phyloP scores from a whole-genome alignment of 2,113 vertebrate genomes.

The Holacanthus passer region DNA sequence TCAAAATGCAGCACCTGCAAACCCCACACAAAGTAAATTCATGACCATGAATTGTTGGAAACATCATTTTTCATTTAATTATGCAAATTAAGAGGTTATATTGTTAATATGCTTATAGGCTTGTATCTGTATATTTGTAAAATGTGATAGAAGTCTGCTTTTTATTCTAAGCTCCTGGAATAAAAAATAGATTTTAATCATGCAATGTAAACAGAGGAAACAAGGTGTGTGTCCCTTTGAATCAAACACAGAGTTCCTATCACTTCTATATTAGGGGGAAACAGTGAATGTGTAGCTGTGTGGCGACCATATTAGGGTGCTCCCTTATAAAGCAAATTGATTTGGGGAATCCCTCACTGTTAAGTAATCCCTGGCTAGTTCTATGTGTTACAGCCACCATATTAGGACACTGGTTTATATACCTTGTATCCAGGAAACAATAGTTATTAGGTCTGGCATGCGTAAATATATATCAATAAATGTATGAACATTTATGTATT shows the following conservation, averaged over 20 bases:
- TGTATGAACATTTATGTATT: neutral
- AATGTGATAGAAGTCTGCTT: neutral
- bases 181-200: too few species aligned
- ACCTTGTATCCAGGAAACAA: neutral
- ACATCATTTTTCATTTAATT: neutral
- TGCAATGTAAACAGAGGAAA: neutral
- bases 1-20: neutral
- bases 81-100: too few species aligned
- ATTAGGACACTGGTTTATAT: slow-evolving; percentile 23
- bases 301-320: slow-evolving; percentile 63
- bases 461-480: neutral
- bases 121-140: neutral
- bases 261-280: slow-evolving; percentile 25
- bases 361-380: slow-evolving; percentile 37
- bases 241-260: slow-evolving; percentile 1
- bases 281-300: slow-evolving; percentile 15
- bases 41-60: neutral
- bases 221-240: neutral
- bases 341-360: slow-evolving; percentile 65
- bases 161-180: neutral
- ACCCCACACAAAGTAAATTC: neutral
- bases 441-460: too few species aligned
- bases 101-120: neutral
- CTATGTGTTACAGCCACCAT: slow-evolving; percentile 29
- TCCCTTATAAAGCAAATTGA: slow-evolving; percentile 72